Evolutionary conservation across 1,140 invertebrate genomes (phyloP).

Genomic region (Trialeurodes vaporariorum): DNA sequence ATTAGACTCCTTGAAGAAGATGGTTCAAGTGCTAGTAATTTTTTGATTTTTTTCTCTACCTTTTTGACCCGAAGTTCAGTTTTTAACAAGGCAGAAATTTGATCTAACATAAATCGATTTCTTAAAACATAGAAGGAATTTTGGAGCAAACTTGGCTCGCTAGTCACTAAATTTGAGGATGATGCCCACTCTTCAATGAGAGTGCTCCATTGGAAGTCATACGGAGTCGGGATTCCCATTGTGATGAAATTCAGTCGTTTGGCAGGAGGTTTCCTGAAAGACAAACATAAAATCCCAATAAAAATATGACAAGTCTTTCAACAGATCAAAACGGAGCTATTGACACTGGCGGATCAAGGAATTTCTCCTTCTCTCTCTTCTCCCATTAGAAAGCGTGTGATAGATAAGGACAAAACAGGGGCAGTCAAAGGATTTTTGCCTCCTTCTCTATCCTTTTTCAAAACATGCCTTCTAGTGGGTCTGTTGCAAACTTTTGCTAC

Average conservation of each 20-base stretch:
- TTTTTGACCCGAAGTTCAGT: not conserved
- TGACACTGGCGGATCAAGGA: too few species aligned
- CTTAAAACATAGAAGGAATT: not conserved
- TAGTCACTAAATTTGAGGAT: constrained; percentile 15
- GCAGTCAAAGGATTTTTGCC: too few species aligned
- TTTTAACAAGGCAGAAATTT: not conserved
- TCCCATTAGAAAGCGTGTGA: too few species aligned
- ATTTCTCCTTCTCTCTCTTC: too few species aligned
- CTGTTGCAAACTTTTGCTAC: too few species aligned
- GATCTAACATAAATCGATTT: not conserved
- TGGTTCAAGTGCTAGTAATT: not conserved
- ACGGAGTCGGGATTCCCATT: constrained; percentile 61
- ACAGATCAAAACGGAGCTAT: constrained; percentile 2
- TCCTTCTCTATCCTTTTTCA: too few species aligned
- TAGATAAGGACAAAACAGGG: too few species aligned
- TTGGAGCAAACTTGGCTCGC: constrained; percentile 11
- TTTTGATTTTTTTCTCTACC: constrained; percentile 4
- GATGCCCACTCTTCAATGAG: constrained; percentile 55
- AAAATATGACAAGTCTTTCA: not conserved
- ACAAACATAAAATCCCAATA: constrained; percentile 13
- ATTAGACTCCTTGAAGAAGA: not conserved
- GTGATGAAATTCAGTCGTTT: constrained; percentile 74
- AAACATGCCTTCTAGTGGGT: too few species aligned
- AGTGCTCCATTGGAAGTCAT: constrained; percentile 55
- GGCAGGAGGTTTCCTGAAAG: constrained; percentile 54